Conservation (phyloP, 2,113 vertebrate genomes). For the Scophthalmus maximus region DNA sequence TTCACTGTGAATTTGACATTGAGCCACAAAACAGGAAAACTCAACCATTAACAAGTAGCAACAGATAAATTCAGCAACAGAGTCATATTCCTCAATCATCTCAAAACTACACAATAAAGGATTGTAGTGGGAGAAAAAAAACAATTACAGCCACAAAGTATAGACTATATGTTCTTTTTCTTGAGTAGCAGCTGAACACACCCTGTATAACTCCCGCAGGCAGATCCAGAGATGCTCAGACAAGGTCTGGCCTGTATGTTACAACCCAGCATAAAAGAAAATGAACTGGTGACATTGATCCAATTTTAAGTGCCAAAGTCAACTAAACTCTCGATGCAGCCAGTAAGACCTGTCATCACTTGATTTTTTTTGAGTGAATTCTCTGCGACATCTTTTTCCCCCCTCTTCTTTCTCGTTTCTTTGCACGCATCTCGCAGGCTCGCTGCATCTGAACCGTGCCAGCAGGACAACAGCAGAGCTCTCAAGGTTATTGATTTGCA, state of each 20-base stretch:
- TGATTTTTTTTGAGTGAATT: constrained; percentile 1
- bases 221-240: not conserved
- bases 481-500: not conserved
- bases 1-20: not conserved
- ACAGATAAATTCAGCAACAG: not conserved
- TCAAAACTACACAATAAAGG: not conserved
- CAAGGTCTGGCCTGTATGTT: not conserved
- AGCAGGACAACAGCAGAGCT: not conserved
- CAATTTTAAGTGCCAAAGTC: constrained; percentile 1
- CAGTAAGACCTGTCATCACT: constrained; percentile 10
- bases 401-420: not conserved
- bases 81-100: not conserved
- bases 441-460: not conserved
- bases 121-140: not conserved
- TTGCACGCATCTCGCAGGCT: not conserved
- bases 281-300: not conserved
- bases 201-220: not conserved
- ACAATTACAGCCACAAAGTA: not conserved
- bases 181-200: not conserved
- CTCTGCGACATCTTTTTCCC: not conserved
- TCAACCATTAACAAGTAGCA: not conserved
- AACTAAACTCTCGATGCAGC: not conserved
- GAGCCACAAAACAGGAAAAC: not conserved
- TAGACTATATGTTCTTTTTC: not conserved
- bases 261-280: not conserved